Evolutionary conservation across 2,797 vertebrate genomes (phyloP), one percentile per base, ranked within the genome.

Genomic region (Falco biarmicus): DNA sequence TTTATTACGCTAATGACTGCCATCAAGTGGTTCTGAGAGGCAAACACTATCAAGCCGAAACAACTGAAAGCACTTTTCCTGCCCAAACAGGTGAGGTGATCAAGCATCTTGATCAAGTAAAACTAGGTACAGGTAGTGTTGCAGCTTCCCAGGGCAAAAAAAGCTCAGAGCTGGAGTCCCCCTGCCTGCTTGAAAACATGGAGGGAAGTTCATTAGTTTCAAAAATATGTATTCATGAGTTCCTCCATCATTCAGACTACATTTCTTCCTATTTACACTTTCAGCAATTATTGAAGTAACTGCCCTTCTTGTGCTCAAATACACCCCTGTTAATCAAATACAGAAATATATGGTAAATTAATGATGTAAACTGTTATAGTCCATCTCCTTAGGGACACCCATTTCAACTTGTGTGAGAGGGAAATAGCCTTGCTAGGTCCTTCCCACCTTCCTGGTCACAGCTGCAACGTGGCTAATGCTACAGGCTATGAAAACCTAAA

Each of bases 151-250:
- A 20, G 32, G 4, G 45, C 4, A 32, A 57, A 80, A 69, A 53
- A 0, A 1, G 8, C 20, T 17, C 4, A 37, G 41, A 43, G 14
- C 11, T 43, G 32, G 31, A 34, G 8, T 34, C 3, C 2, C 6
- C 5, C 8, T 61, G 9, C 8, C 11, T 43, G 22, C 32, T 54
- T 69, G 59, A 69, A 87, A 69, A 45, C 53, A 20, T 4, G 14
- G 10, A 64, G 11, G 28, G 22, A 24, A 43, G 11, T 29, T 17
- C 11, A 28, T 29, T 31, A 37, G 5, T 37, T 73, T 86, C 60
- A 31, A 79, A 71, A 86, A 39, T 10, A 39, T 0, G 0, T 5
- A 47, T 37, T 50, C 11, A 3, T 26, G 28, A 34, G 4, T 2
- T 26, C 5, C 28, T 66, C 39, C 28, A 6, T 71, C 13, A 31